Base-by-base conservation (phyloP, 2,113 vertebrate species). In the Aix galericulata region DNA sequence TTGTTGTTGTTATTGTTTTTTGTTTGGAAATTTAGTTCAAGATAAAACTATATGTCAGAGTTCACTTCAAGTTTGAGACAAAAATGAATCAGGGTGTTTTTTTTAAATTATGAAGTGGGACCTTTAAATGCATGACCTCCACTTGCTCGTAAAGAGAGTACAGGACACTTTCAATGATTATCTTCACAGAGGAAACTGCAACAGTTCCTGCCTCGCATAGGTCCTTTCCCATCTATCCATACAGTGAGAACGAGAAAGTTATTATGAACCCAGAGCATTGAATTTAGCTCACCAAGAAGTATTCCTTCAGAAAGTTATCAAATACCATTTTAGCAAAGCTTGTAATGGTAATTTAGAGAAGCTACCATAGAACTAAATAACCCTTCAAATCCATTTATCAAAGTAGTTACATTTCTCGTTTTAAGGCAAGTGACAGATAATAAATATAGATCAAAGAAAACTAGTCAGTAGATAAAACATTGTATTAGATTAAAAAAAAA, bases 381-480 rank as follows among this genome's bases (percentile, higher is more conserved):
- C 13, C 23, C 94, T 94, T 87, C 68, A 95, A 95, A 95, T 89
- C 81, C 78, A 82, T 83, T 94, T 94, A 83, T 73, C 72, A 91
- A 95, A 95, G 86, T 64, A 46, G 63, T 68, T 89, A 84, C 15
- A 79, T 95, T 96, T 95, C 81, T 96, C 46, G 92, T 94, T 95
- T 93, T 86, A 89, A 95, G 76, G 50, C 78, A 95, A 94, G 58
- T 29, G 42, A 69, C 46, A 84, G 75, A 86, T 80, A 95, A 91
- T 77, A 96, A 96, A 96, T 92, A 95, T 26, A 95, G 88, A 93
- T 84, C 83, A 93, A 96, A 95, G 88, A 66, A 95, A 94, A 56
- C 23, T 83, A 90, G 60, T 56, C 66, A 60, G 44, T 74, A 86
- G 64, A 86, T 86, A 75, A 89, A 94, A 86, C 5, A 5, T 26